A percentile compares a stretch with the other conserved stretches of the same genome.
Conservation (phyloP, 2,888 invertebrate species). For the Tupiocoris notatus region DNA sequence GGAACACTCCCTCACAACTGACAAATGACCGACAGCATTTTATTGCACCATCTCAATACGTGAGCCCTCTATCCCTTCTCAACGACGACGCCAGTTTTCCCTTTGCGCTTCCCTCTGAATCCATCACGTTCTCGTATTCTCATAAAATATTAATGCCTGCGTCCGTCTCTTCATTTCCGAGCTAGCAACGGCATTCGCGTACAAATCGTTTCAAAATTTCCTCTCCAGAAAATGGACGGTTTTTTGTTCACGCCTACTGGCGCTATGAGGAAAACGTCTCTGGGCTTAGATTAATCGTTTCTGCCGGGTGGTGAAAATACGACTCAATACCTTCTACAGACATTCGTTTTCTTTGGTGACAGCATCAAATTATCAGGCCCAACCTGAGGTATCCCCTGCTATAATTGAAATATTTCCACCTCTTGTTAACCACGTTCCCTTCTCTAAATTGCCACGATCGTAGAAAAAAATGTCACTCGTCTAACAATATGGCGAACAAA, state of each 20-base stretch:
- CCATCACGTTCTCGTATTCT: not conserved
- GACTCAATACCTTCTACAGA: slow-evolving; percentile 1
- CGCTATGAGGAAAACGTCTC: slow-evolving; percentile 9
- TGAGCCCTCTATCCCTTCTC: not conserved
- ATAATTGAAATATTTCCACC: slow-evolving; percentile 23
- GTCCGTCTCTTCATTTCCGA: slow-evolving; percentile 12
- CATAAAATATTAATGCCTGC: slow-evolving; percentile 39
- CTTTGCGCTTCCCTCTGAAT: not conserved
- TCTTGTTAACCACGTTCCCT: not conserved
- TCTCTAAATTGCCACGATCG: not conserved
- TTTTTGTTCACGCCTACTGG: not conserved
- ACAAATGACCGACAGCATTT: slow-evolving; percentile 32
- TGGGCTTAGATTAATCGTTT: slow-evolving; percentile 28
- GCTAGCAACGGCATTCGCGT: not conserved
- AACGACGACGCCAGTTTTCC: not conserved
- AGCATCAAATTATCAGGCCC: slow-evolving; percentile 15
- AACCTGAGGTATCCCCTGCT: slow-evolving; percentile 12
- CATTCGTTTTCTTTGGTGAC: not conserved
- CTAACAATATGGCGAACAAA: no score
- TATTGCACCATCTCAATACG: slow-evolving; percentile 28
- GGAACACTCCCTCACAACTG: not conserved
- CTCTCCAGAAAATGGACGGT: not conserved
- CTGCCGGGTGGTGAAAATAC: not conserved
- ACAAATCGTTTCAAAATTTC: slow-evolving; percentile 11
- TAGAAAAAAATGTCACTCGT: not conserved